Percentiles rank a stretch among this genome's conserved stretches.
phyloP scores from a whole-genome alignment of 2,113 vertebrate species.

The Bujurquina vittata region DNA sequence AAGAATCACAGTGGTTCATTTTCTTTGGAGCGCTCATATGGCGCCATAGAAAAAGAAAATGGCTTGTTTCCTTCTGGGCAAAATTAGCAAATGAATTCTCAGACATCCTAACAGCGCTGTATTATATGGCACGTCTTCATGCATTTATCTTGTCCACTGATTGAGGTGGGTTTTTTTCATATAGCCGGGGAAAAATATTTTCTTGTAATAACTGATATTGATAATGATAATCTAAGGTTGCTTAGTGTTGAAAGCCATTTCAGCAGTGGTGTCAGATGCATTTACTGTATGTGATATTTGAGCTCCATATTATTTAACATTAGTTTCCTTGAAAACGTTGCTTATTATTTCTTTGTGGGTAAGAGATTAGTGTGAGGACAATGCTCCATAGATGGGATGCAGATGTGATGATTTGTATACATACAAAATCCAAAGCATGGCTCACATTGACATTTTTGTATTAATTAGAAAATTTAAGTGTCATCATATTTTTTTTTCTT shows the following conservation, averaged over 20 bases:
- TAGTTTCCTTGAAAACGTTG: slow-evolving; percentile 4
- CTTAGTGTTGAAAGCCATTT: slow-evolving; percentile 25
- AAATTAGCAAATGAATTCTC: neutral
- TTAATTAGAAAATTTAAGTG: slow-evolving; percentile 10
- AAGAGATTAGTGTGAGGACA: neutral
- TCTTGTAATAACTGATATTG: neutral
- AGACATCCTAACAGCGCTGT: neutral
- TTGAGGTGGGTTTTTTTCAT: neutral
- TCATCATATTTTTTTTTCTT: neutral
- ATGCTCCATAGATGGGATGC: neutral
- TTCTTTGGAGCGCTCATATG: neutral
- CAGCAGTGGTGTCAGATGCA: neutral
- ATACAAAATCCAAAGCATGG: neutral
- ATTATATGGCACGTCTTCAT: neutral
- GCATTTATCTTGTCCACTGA: neutral
- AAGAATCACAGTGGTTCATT: slow-evolving; percentile 4
- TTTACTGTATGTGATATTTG: neutral
- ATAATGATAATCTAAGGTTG: neutral
- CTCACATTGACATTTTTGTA: slow-evolving; percentile 17
- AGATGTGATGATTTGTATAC: neutral
- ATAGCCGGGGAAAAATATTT: neutral
- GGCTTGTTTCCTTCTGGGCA: neutral
- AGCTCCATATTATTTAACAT: neutral
- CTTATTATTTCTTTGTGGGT: slow-evolving; percentile 16
- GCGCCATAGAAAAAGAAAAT: neutral